phyloP scores from a whole-genome alignment of 2,113 vertebrate species.

The Halcyon malimbica region DNA sequence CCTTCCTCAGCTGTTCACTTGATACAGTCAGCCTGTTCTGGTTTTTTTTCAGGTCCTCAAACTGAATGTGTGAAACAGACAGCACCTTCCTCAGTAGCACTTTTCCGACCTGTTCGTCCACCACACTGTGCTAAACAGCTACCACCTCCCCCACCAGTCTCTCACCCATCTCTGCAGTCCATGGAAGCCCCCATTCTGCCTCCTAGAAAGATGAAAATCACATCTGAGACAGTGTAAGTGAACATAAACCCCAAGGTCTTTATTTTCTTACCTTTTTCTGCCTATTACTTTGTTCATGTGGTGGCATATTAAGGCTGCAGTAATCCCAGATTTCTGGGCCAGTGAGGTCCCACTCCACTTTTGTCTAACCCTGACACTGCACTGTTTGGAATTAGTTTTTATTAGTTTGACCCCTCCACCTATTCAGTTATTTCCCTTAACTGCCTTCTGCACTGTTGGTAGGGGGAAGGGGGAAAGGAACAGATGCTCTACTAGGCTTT shows the following conservation, averaged over 20 bases:
- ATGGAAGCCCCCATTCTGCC: slow-evolving; percentile 79
- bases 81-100: neutral
- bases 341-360: neutral
- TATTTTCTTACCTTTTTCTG: neutral
- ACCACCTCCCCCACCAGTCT: slow-evolving; percentile 18
- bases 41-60: slow-evolving; percentile 39
- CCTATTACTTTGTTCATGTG: neutral
- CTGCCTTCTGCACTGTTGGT: neutral
- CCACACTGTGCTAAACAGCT: slow-evolving; percentile 39
- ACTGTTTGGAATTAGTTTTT: neutral
- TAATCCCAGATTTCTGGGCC: neutral
- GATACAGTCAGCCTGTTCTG: neutral
- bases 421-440: neutral
- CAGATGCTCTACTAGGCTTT: accelerated
- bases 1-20: neutral
- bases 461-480: neutral
- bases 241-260: neutral
- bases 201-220: slow-evolving; percentile 78
- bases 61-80: neutral
- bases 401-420: neutral
- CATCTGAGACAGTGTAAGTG: slow-evolving; percentile 66
- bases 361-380: neutral
- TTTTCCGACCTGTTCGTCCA: neutral
- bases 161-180: neutral
- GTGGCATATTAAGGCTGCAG: neutral